Evolutionary conservation across 2,113 vertebrate genomes (phyloP), one percentile per base, ranked within the genome.

Genomic region (Microcebus ravelobensis): DNA sequence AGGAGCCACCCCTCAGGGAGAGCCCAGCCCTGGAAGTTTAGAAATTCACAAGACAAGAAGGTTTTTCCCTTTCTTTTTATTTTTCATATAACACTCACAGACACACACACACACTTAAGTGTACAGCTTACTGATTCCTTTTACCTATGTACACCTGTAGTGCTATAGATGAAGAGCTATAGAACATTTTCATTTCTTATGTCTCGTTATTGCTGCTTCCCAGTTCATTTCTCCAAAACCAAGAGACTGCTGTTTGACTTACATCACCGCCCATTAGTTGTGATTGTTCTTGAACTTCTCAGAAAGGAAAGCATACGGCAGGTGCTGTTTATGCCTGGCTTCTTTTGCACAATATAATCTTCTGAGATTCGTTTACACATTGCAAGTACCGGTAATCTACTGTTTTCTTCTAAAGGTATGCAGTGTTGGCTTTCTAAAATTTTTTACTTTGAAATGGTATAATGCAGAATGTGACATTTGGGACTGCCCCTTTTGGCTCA

Each of bases 261-360:
- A 20, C 23, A 21, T 27, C 70, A 18, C 1, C 2, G 3, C 1
- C 0, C 2, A 27, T 39, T 20, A 23, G 59, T n/a, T 15, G 55
- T 31, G 21, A 59, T 36, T 17, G 0, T 63, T 79, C 79, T 50
- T 17, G 45, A 45, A 71, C 13, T 13, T 55, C 45, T 63, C 71
- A 71, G 13, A 21, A 48, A 71, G 8, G 55, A 27, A 73, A 34
- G 65, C 63, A 15, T 8, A 18, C 10, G 39, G 59, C 34, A 68
- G 27, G 61, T 15, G 6, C 27, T 68, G 25, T 63, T 34, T 10
- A 23, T 2, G 14, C 12, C 34, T 20, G 20, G 12, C 31, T 71
- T 42, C 36, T 31, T 55, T 36, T 68, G 52, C 63, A 36, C 12
- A 55, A 29, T 6, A 23, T 9, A 8, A 6, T 18, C 65, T 81